phyloP scores from a whole-genome alignment of 2,113 vertebrate species.

The Menidia beryllina region DNA sequence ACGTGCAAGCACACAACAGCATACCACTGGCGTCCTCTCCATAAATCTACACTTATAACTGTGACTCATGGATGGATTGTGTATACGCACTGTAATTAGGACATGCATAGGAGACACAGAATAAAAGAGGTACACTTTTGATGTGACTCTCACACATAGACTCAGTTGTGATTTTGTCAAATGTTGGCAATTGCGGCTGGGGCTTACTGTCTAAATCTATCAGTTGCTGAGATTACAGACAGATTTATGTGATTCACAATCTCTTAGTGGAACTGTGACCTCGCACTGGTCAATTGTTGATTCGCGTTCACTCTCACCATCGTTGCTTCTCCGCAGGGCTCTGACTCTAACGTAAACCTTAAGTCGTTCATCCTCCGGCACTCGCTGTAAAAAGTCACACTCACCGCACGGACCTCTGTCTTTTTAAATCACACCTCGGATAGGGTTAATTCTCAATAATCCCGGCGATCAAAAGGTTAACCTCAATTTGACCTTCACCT shows the following conservation, averaged over 20 bases:
- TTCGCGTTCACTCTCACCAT: constrained; percentile 69
- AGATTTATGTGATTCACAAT: constrained; percentile 79
- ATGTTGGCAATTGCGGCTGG: constrained; percentile 75
- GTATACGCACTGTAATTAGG: constrained; percentile 60
- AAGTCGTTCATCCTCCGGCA: constrained; percentile 18
- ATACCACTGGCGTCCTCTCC: constrained; percentile 38
- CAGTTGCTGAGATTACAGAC: constrained; percentile 81
- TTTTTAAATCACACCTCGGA: constrained; percentile 43
- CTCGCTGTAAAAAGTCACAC: constrained; percentile 35
- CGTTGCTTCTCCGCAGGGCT: constrained; percentile 39
- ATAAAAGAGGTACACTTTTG: constrained; percentile 36
- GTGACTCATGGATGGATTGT: constrained; percentile 52
- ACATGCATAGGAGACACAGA: constrained; percentile 41
- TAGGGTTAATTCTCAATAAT: constrained; percentile 78
- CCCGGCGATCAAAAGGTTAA: constrained; percentile 79
- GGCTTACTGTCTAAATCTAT: constrained; percentile 79
- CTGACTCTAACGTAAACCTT: constrained; percentile 49
- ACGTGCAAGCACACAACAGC: constrained; percentile 56
- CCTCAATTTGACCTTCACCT: constrained; percentile 73
- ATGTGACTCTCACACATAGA: constrained; percentile 43
- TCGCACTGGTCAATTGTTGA: constrained; percentile 73
- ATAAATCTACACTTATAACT: constrained; percentile 47
- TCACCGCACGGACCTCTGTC: constrained; percentile 26
- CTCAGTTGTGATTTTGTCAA: constrained; percentile 76
- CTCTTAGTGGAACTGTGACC: constrained; percentile 72